These are phyloP conservation scores for Tapirus terrestris DNA, from an alignment of 2,113 vertebrate genomes.

Conservation along the genomic window DNA sequence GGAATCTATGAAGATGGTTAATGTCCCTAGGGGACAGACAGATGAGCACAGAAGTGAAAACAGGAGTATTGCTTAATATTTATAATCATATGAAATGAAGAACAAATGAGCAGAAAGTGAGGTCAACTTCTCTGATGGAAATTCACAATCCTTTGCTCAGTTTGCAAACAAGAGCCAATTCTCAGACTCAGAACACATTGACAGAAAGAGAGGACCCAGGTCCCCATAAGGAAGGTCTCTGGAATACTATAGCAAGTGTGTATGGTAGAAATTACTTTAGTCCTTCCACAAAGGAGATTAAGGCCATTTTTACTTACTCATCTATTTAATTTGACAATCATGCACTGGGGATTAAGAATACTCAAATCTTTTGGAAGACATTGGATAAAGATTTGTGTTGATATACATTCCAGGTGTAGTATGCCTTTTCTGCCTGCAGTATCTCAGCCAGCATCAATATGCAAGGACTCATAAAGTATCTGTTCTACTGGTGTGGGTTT, in stretches of 20 bases:
- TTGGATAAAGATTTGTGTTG: not conserved
- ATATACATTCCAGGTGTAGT: not conserved
- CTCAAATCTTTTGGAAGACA: not conserved
- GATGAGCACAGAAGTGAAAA: not conserved
- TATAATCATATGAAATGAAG: not conserved
- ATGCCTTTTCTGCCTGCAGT: not conserved
- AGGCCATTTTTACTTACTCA: not conserved
- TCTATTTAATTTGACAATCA: not conserved
- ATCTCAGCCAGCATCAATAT: not conserved
- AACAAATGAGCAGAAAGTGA: not conserved
- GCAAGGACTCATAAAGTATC: not conserved
- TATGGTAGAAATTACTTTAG: not conserved
- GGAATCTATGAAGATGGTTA: not conserved
- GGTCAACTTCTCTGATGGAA: not conserved
- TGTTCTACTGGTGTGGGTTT: not conserved
- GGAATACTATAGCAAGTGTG: fast-evolving
- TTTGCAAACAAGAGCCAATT: not conserved
- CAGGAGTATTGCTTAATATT: not conserved
- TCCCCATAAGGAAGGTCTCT: not conserved
- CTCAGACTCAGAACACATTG: not conserved
- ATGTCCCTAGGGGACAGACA: not conserved
- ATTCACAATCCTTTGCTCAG: not conserved
- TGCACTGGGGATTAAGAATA: not conserved
- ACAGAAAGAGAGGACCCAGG: fast-evolving
- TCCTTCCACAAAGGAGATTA: not conserved